phyloP scores from a whole-genome alignment of 2,113 vertebrate genomes.

The Heterotis niloticus region DNA sequence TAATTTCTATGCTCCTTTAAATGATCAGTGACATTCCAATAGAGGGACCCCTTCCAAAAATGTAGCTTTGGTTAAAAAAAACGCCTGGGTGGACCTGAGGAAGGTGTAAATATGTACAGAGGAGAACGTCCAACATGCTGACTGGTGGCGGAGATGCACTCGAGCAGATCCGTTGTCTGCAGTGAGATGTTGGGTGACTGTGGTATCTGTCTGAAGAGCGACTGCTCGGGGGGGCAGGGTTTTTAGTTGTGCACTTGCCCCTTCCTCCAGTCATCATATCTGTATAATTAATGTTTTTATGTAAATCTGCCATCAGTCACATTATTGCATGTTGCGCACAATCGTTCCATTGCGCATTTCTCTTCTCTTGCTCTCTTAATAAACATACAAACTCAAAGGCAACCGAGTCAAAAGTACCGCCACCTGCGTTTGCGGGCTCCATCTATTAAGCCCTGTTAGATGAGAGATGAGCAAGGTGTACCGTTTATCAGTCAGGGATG shows the following conservation, averaged over 20 bases:
- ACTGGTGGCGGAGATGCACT: background rate
- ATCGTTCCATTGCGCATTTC: background rate
- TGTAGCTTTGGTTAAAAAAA: background rate
- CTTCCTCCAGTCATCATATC: background rate
- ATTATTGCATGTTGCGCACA: background rate
- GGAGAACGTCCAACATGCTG: conserved; percentile 15
- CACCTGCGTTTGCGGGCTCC: background rate
- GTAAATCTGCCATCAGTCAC: background rate
- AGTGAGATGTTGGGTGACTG: background rate
- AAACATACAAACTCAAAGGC: too few relatives aligned
- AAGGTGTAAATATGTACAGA: conserved; percentile 19
- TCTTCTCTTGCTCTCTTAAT: background rate
- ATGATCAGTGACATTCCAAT: conserved; percentile 6
- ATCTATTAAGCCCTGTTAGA: background rate
- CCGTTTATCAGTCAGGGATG: too few relatives aligned
- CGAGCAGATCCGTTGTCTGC: background rate
- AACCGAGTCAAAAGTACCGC: too few relatives aligned
- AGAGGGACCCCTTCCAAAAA: background rate
- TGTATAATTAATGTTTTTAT: background rate
- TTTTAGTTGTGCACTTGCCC: background rate
- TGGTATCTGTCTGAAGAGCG: background rate
- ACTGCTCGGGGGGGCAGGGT: background rate
- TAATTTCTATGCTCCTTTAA: background rate
- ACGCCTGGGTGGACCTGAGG: background rate
- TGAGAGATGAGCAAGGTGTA: too few relatives aligned